phyloP scores from a whole-genome alignment of 2,888 invertebrate genomes.

The Mimachlamys varia region DNA sequence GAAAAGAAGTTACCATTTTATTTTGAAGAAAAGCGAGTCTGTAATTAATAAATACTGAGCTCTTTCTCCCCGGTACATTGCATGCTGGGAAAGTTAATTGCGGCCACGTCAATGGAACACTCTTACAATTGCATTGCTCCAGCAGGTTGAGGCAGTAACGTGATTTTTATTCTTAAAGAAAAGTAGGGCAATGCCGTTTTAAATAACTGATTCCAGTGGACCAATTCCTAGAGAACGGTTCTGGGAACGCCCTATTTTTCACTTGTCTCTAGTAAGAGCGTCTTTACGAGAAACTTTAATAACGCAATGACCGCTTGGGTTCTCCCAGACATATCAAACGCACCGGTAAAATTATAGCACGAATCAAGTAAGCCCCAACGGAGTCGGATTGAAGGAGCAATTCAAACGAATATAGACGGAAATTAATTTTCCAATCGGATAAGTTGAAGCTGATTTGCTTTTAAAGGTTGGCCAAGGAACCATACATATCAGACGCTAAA shows the following conservation, averaged over 20 bases:
- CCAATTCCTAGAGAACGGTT: background rate
- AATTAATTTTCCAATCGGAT: background rate
- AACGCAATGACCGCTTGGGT: background rate
- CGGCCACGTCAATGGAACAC: background rate
- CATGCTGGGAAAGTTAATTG: background rate
- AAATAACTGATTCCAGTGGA: background rate
- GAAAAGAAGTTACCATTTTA: background rate
- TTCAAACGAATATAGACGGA: background rate
- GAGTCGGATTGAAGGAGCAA: background rate
- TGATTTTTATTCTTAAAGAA: background rate
- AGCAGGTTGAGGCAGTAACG: background rate
- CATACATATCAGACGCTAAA: too few species aligned
- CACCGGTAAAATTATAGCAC: background rate
- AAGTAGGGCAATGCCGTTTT: background rate
- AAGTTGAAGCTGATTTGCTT: background rate
- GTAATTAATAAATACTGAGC: background rate
- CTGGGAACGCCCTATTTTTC: background rate
- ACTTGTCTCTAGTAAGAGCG: background rate
- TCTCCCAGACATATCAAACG: background rate
- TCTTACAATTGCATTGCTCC: background rate
- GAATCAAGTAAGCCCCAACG: background rate
- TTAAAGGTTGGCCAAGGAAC: too few species aligned
- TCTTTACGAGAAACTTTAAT: background rate
- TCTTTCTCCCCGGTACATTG: background rate
- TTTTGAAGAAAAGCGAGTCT: background rate